Conservation (phyloP, 1,140 invertebrate species). For the Chironomus striatipennis region DNA sequence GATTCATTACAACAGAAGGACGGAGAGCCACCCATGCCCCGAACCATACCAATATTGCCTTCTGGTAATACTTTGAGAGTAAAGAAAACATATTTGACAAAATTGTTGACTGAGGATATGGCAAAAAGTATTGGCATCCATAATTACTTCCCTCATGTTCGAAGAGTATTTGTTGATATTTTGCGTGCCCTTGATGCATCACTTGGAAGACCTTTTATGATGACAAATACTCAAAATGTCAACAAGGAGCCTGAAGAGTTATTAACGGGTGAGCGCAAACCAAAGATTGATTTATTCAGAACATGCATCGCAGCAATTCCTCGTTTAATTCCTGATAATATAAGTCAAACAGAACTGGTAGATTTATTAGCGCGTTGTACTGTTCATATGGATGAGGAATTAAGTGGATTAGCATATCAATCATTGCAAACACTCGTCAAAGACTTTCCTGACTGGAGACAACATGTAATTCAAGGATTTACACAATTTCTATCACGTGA, state of each 20-base stretch:
- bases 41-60: conserved; percentile 85
- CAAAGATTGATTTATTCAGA: conserved; percentile 93
- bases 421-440: conserved; percentile 91
- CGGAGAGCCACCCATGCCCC: conserved; percentile 94
- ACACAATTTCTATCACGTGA: conserved; percentile 91
- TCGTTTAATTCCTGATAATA: conserved; percentile 92
- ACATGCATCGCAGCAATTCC: conserved; percentile 98
- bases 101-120: conserved; percentile 92
- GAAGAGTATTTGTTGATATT: conserved; percentile 94
- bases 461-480: conserved; percentile 90
- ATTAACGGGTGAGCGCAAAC: conserved; percentile 94
- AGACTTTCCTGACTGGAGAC: conserved; percentile 95
- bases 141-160: conserved; percentile 90
- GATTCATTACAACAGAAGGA: conserved; percentile 98
- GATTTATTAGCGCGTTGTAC: conserved; percentile 86
- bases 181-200: conserved; percentile 90
- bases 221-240: conserved; percentile 92
- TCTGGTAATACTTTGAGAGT: conserved; percentile 91
- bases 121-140: conserved; percentile 93
- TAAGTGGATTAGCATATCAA: conserved; percentile 87
- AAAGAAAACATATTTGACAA: conserved; percentile 94
- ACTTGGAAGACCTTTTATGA: conserved; percentile 89
- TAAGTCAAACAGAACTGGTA: conserved; percentile 87
- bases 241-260: conserved; percentile 96
- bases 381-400: conserved; percentile 85